A percentile compares a stretch with the other conserved stretches of the same genome.
Evolutionary conservation across 2,113 vertebrate genomes (phyloP).

Genomic region (Gavialis gangeticus): DNA sequence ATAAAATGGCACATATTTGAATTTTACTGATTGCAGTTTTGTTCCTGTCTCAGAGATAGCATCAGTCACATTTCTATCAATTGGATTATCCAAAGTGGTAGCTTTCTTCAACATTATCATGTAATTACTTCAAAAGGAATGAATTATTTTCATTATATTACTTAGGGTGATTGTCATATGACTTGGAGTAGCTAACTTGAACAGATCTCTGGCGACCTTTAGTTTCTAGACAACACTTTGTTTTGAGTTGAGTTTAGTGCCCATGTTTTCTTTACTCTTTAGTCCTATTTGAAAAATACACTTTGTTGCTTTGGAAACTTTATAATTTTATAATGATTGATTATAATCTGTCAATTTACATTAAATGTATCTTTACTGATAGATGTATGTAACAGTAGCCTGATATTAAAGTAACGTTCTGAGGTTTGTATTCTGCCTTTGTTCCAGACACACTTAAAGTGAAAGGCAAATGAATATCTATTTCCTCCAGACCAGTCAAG

Average conservation of each 20-base stretch:
- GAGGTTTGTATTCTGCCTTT: background rate
- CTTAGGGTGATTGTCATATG: background rate
- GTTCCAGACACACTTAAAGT: background rate
- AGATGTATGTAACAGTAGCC: background rate
- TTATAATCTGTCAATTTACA: background rate
- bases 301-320: background rate
- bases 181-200: background rate
- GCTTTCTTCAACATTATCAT: fast-evolving
- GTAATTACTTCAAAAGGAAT: background rate
- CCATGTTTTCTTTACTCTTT: background rate
- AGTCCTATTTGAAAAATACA: background rate
- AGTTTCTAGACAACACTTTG: fast-evolving
- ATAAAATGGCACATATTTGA: background rate
- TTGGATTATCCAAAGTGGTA: background rate
- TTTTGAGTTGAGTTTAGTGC: background rate
- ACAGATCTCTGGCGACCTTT: background rate
- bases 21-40: background rate
- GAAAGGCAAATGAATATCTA: fast-evolving
- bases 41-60: background rate
- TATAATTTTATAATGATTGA: background rate
- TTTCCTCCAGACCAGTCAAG: too few relatives aligned
- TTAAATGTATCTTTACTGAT: background rate
- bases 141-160: background rate
- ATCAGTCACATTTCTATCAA: background rate
- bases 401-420: background rate